These are phyloP conservation scores for Diarsia dahlii DNA, from an alignment of 2,888 invertebrate species.

Conservation along the genomic window DNA sequence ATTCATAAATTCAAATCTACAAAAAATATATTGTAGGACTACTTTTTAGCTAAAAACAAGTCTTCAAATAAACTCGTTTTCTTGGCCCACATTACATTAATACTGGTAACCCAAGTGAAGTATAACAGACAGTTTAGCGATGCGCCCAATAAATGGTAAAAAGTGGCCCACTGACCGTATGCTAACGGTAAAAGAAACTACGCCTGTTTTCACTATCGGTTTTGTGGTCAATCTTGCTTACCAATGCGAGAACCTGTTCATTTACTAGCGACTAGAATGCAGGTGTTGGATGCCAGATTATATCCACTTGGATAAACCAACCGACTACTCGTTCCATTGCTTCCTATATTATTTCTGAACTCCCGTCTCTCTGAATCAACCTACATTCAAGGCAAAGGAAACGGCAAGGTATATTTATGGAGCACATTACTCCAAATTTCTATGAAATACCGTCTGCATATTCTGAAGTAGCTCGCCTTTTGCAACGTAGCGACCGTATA, in stretches of 20 bases:
- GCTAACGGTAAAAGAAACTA: constrained; percentile 81
- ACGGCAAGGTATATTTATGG: constrained; percentile 30
- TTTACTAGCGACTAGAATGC: constrained; percentile 43
- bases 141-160: constrained; percentile 84
- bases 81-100: constrained; percentile 57
- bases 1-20: constrained; percentile 19
- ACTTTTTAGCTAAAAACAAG: constrained; percentile 56
- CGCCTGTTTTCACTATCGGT: constrained; percentile 79
- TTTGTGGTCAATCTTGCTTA: constrained; percentile 68
- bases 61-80: constrained; percentile 59
- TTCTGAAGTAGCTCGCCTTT: constrained; percentile 17
- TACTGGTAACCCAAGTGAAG: constrained; percentile 64
- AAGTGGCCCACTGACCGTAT: constrained; percentile 86
- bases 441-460: constrained; percentile 30
- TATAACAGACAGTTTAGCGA: constrained; percentile 79
- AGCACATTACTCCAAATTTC: constrained; percentile 22
- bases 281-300: constrained; percentile 33
- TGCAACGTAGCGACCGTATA: neutral
- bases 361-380: constrained; percentile 23
- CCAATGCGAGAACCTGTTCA: constrained; percentile 65
- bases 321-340: neutral
- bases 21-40: constrained; percentile 40
- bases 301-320: constrained; percentile 16
- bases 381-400: constrained; percentile 36
- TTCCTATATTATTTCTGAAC: constrained; percentile 27